These are phyloP conservation scores for Butastur rufipennis DNA, from an alignment of 2,113 vertebrate species.

Conservation along the genomic window DNA sequence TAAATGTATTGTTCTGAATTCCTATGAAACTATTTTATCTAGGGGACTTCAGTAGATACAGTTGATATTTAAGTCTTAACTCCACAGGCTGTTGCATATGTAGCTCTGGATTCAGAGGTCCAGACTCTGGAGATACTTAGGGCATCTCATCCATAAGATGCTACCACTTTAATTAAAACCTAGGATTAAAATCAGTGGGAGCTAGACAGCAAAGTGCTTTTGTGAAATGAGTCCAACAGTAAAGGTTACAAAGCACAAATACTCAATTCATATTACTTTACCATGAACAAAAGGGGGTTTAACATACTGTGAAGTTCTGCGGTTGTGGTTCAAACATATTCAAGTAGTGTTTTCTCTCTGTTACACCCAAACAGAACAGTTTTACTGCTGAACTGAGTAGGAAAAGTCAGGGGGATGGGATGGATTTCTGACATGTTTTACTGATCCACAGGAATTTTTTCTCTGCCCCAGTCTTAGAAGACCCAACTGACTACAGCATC, in stretches of 20 bases:
- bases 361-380: background rate
- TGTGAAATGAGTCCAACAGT: background rate
- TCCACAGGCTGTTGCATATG: background rate
- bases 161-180: background rate
- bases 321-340: background rate
- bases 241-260: background rate
- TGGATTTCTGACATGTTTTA: background rate
- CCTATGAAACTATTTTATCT: background rate
- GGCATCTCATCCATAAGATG: background rate
- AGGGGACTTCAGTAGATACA: background rate
- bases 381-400: background rate
- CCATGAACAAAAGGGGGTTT: background rate
- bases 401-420: background rate
- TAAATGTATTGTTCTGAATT: background rate
- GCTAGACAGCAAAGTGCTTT: background rate
- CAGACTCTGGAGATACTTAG: background rate
- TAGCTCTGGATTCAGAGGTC: background rate
- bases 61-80: background rate
- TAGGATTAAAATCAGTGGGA: constrained; percentile 6
- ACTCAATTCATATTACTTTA: background rate
- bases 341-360: background rate
- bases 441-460: background rate
- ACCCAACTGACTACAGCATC: background rate
- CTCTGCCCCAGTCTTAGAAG: background rate
- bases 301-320: background rate